Evolutionary conservation across 2,888 invertebrate species (phyloP), one percentile per base, ranked within the genome.

Genomic region (Ariolimax columbianus): DNA sequence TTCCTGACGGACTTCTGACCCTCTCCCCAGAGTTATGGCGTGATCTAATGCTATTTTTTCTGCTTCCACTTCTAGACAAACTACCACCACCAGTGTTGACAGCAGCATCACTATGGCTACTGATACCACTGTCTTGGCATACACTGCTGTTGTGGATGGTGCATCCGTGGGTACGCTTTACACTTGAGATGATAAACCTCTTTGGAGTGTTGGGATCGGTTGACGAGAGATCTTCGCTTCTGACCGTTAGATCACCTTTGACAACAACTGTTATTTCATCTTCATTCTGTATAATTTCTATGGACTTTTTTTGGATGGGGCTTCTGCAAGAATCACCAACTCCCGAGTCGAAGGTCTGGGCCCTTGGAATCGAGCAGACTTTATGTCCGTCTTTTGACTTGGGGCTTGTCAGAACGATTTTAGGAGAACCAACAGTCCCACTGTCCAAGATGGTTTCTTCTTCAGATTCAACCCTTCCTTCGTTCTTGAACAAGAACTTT

Each of bases 191-290:
- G 82, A 86, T 82, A 63, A 87, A 86, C 30, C 78, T 83, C 73
- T 83, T 85, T n/a, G 88, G 86, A 19, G 85, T 82, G 81, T 77
- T 77, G 36, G 86, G 84, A 66, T 77, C 86, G 1, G 77, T 63
- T 47, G 38, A 36, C 0, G 77, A 63, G n/a, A n/a, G 14, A 40
- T 85, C 86, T 17, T 87, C 86, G 68, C 80, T 88, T 43, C 83
- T 80, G 43, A 89, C 86, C 23, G 83, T 87, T 17, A 89, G 87
- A 63, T 90, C 87, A 3, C 89, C 89, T 63, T 86, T 88, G 17
- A 90, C 87, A 19, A 89, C 86, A 2, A 90, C 89, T 6, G 87
- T 89, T 51, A 90, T 90, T 77, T 89, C 88, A 78, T 90, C 89
- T 17, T 88, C 88, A 63, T 89, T 87, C 83, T 90, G 90, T 19